Evolutionary conservation across 2,113 vertebrate genomes (phyloP).

Genomic region (Polypterus senegalus): DNA sequence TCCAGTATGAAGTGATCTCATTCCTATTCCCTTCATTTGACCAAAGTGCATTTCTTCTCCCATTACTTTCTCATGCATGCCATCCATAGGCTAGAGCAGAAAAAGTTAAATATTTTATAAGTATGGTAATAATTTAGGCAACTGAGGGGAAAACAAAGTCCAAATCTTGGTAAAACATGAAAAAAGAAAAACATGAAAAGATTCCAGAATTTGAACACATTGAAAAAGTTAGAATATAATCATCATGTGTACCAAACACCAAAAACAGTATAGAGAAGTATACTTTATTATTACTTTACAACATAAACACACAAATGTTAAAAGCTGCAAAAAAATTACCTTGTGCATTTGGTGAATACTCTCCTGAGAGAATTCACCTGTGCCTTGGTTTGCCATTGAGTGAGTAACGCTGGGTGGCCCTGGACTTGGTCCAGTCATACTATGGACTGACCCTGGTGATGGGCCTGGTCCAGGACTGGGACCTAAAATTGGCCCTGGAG

Average conservation of each 20-base stretch:
- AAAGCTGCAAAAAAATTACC: slow-evolving; percentile 46
- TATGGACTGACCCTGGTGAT: slow-evolving; percentile 90
- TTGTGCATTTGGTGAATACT: slow-evolving; percentile 83
- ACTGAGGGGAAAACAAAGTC: background rate
- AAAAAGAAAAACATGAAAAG: background rate
- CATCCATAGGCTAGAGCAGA: slow-evolving; percentile 69
- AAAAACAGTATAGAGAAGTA: slow-evolving; percentile 8
- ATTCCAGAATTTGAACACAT: background rate
- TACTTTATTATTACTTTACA: background rate
- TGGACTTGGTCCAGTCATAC: slow-evolving; percentile 95
- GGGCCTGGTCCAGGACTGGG: slow-evolving; percentile 91
- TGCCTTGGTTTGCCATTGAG: slow-evolving; percentile 64
- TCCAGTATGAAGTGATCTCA: slow-evolving; percentile 83
- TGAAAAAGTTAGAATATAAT: slow-evolving; percentile 8
- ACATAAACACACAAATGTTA: background rate
- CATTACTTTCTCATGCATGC: slow-evolving; percentile 81
- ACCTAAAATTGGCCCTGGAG: slow-evolving; percentile 90
- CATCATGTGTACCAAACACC: slow-evolving; percentile 14
- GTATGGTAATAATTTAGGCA: too few relatives aligned
- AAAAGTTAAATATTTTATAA: slow-evolving; percentile 5
- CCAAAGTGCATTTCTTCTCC: slow-evolving; percentile 81
- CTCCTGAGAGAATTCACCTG: slow-evolving; percentile 79
- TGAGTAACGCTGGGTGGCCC: slow-evolving; percentile 79
- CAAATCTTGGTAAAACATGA: background rate
- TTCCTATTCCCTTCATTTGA: slow-evolving; percentile 75